Evolutionary conservation across 2,797 vertebrate genomes (phyloP), one percentile per base, ranked within the genome.

Genomic region (Paramormyrops hopkinsi): DNA sequence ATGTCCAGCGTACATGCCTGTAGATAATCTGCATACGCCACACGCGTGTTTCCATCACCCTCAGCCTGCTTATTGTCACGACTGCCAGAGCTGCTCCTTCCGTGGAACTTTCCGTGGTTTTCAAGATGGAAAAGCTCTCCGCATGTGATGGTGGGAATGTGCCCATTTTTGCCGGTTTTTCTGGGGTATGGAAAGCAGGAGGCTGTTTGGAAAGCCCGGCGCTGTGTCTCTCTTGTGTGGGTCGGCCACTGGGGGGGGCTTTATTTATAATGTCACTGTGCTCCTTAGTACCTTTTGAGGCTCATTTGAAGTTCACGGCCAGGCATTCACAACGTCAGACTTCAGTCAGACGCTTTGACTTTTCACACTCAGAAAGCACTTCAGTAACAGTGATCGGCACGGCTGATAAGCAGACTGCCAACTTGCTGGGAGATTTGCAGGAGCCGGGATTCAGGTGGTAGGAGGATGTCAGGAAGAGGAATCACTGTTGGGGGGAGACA

Each of bases 81-180:
- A 0, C 86, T 92, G 91, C 92, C 94, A 92, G 41, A 17, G 89
- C 93, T 94, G 92, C 29, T 51, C 92, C 92, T 94, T 89, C 90
- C 59, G 91, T 95, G 95, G 95, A 96, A 96, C 94, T 95, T 96
- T 96, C 95, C 95, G 92, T 88, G 25, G 79, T 88, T 92, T 93
- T 91, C 86, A 88, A 89, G 91, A 91, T 87, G 90, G 91, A 92
- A 91, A 92, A 92, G 90, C 89, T 93, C 90, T 90, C 90, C 41
- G 90, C 93, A 92, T 91, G 90, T 90, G 92, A 89, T 93, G 91
- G 91, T 93, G 91, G 92, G 90, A 91, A 90, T 89, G 91, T 65
- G 88, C 46, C 12, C 87, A 90, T 90, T 65, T 56, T 56, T 19
- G 14, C 17, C 0, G 56, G 91, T 86, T 93, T 93, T 92, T 90